phyloP scores from a whole-genome alignment of 2,113 vertebrate species.

The Microcebus jonahi region DNA sequence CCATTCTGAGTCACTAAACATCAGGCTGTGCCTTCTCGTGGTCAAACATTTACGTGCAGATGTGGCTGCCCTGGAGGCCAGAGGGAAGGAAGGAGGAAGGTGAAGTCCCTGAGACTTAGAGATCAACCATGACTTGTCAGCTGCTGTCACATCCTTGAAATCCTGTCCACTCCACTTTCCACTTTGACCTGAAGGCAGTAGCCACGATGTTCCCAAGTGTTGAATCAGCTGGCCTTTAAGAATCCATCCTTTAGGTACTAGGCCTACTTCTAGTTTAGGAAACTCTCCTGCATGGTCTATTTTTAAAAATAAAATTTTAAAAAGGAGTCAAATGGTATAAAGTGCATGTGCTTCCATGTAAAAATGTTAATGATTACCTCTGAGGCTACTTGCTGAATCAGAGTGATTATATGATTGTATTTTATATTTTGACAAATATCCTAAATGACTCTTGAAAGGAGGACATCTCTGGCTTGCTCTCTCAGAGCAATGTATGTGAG shows the following conservation, averaged over 20 bases:
- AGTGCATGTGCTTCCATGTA: background rate
- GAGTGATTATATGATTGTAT: background rate
- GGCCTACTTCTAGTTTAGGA: background rate
- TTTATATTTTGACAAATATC: background rate
- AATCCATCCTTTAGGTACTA: background rate
- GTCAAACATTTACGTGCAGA: background rate
- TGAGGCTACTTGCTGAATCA: background rate
- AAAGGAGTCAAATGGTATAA: background rate
- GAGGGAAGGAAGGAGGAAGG: background rate
- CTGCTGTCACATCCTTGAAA: background rate
- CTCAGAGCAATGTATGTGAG: background rate
- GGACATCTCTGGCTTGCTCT: background rate
- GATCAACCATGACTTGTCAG: background rate
- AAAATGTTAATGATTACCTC: background rate
- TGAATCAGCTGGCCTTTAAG: background rate
- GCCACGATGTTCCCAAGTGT: background rate
- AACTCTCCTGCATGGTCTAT: background rate
- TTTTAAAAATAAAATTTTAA: background rate
- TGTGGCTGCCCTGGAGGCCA: background rate
- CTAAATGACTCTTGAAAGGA: background rate
- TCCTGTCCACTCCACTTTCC: background rate
- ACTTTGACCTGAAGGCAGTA: background rate
- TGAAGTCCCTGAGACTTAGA: background rate
- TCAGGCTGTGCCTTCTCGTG: background rate
- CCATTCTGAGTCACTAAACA: background rate